A percentile compares a stretch with the other conserved stretches of the same genome.
These are phyloP conservation scores for Seriola aureovittata DNA, from an alignment of 2,113 vertebrate genomes.

Conservation along the genomic window DNA sequence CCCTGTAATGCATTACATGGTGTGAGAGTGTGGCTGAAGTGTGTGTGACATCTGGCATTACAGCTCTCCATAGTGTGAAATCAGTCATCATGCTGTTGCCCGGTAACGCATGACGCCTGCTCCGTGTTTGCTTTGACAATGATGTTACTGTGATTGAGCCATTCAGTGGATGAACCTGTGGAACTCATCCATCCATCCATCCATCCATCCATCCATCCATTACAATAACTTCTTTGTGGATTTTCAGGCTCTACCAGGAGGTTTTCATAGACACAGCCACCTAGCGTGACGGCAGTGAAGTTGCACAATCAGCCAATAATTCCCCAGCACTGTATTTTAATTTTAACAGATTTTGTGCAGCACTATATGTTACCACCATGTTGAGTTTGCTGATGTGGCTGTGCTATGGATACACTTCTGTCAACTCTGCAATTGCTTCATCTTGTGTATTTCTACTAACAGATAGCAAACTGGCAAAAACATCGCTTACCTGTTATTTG, in stretches of 20 bases:
- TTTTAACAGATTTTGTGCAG: neutral
- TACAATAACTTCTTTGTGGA: neutral
- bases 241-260: neutral
- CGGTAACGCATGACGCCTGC: conserved; percentile 8
- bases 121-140: conserved; percentile 22
- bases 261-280: neutral
- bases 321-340: neutral
- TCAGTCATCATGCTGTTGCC: conserved; percentile 37
- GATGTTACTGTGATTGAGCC: conserved; percentile 27
- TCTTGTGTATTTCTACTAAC: neutral
- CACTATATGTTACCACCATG: neutral
- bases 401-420: neutral
- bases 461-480: neutral
- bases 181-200: conserved; percentile 17
- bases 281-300: neutral
- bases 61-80: conserved; percentile 42
- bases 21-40: conserved; percentile 17
- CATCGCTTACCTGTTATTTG: neutral
- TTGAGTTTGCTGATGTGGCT: neutral
- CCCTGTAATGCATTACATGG: neutral
- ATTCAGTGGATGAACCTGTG: conserved; percentile 2
- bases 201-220: conserved; percentile 9
- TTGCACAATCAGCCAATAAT: neutral
- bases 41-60: conserved; percentile 32
- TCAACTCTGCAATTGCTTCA: neutral